Conservation (phyloP, 2,113 vertebrate genomes). For the Phoxinus phoxinus region DNA sequence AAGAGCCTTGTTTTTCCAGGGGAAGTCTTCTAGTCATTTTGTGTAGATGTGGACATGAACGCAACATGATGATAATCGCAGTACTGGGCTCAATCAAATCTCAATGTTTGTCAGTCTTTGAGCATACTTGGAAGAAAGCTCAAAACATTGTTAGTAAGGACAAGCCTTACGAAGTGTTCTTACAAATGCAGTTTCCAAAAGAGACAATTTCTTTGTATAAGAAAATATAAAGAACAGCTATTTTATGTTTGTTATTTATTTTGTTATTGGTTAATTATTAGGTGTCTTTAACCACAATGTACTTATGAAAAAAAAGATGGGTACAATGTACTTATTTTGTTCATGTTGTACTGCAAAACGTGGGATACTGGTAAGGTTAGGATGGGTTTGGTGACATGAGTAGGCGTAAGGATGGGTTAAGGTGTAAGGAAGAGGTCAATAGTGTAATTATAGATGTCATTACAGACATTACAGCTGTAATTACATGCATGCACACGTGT, state of each 20-base stretch:
- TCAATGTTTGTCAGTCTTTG: not conserved
- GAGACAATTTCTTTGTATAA: not conserved
- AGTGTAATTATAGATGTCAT: not conserved
- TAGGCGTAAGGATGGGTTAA: not conserved
- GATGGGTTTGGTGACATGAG: not conserved
- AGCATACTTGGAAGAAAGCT: not conserved
- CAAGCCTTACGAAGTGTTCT: not conserved
- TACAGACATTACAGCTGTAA: not conserved
- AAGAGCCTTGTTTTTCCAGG: not conserved
- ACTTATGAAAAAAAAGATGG: not conserved
- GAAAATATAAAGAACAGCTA: not conserved
- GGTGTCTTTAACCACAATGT: not conserved
- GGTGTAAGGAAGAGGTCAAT: not conserved
- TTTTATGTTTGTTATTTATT: not conserved
- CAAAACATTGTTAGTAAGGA: not conserved
- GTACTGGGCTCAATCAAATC: not conserved
- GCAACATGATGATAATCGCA: not conserved
- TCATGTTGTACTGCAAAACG: too few relatives aligned
- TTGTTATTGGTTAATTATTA: not conserved
- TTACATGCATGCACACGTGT: too few relatives aligned
- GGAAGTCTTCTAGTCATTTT: not conserved
- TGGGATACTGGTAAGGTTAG: not conserved
- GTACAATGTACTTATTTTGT: not conserved
- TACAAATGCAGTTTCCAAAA: not conserved
- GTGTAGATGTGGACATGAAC: not conserved